These are phyloP conservation scores for Chondrosia reniformis DNA, from an alignment of 37 sponge, comb jelly and placozoan genomes.

Conservation along the genomic window DNA sequence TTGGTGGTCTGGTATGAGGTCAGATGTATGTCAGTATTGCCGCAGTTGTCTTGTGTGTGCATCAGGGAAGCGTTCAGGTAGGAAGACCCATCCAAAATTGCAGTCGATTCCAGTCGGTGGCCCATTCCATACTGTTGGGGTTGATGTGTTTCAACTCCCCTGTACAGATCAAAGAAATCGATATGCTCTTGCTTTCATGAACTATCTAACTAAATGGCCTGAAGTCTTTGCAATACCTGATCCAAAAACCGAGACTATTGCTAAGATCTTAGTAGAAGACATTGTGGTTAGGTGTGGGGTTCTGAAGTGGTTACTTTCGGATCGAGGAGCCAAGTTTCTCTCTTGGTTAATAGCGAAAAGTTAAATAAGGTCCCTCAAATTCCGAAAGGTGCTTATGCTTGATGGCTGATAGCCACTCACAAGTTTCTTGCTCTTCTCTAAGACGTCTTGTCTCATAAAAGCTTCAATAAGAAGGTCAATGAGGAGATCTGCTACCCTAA, in stretches of 20 bases:
- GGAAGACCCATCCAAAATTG: neutral
- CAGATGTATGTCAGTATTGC: constrained; percentile 20
- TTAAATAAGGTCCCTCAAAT: too few relatives aligned
- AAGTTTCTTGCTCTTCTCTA: too few relatives aligned
- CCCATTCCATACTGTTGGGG: constrained; percentile 24
- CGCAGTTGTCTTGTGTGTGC: constrained; percentile 24
- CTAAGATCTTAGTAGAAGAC: constrained; percentile 37
- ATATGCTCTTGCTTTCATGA: constrained; percentile 61
- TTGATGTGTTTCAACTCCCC: constrained; percentile 21
- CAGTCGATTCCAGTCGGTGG: constrained; percentile 11
- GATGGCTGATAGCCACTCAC: too few relatives aligned
- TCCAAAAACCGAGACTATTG: constrained; percentile 52
- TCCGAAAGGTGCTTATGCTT: too few relatives aligned
- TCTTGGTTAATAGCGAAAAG: constrained; percentile 25
- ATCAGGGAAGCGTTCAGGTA: neutral
- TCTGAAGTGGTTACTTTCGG: constrained; percentile 38
- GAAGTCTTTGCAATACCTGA: constrained; percentile 61
- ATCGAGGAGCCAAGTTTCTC: constrained; percentile 43
- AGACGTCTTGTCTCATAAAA: too few relatives aligned
- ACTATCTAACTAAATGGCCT: constrained; percentile 73
- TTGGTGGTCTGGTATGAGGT: constrained; percentile 46
- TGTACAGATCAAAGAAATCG: constrained; percentile 25
- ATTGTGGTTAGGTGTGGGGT: constrained; percentile 37
- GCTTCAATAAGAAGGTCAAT: too few relatives aligned
- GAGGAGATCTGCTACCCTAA: too few relatives aligned